A percentile compares a stretch with the other conserved stretches of the same genome.
Evolutionary conservation across 1,140 invertebrate genomes (phyloP).

Genomic region (Alviniconcha marisindica): DNA sequence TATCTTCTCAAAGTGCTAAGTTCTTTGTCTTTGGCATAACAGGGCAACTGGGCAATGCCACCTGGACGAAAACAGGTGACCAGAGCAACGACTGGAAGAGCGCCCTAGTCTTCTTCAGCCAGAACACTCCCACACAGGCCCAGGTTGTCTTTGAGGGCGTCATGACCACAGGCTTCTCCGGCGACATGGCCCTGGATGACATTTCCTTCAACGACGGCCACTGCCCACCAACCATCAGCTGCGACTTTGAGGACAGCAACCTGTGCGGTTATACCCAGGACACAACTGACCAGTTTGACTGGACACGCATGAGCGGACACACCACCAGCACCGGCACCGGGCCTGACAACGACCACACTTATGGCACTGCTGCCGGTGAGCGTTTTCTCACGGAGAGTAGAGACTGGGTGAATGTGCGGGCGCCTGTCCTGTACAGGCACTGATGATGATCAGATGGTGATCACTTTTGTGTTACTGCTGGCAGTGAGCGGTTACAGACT

Average conservation of each 20-base stretch:
- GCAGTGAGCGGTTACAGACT: no score
- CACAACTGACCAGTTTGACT: conserved; percentile 68
- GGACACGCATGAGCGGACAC: conserved; percentile 48
- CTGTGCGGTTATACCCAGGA: conserved; percentile 85
- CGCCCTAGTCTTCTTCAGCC: conserved; percentile 57
- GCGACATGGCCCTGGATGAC: conserved; percentile 74
- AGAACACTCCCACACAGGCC: conserved; percentile 34
- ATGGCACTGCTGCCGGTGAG: conserved; percentile 51
- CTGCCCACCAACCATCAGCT: conserved; percentile 72
- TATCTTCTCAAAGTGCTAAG: no score
- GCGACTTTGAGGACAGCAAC: conserved; percentile 84
- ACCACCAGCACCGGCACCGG: conserved; percentile 44
- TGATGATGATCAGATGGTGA: no score
- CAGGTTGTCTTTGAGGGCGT: conserved; percentile 64
- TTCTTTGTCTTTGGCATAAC: not conserved
- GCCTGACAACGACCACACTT: conserved; percentile 67
- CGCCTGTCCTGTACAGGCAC: no score
- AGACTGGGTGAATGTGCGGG: no score
- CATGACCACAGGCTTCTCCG: conserved; percentile 57
- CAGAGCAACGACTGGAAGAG: conserved; percentile 70
- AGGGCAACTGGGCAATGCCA: conserved; percentile 54
- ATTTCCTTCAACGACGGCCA: conserved; percentile 74
- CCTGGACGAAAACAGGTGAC: conserved; percentile 65
- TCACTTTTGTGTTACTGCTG: no score
- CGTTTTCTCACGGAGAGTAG: no score